Percentiles rank a stretch among this genome's conserved stretches.
These are phyloP conservation scores for Saturnia japonica DNA, from an alignment of 2,888 invertebrate genomes.

Conservation along the genomic window DNA sequence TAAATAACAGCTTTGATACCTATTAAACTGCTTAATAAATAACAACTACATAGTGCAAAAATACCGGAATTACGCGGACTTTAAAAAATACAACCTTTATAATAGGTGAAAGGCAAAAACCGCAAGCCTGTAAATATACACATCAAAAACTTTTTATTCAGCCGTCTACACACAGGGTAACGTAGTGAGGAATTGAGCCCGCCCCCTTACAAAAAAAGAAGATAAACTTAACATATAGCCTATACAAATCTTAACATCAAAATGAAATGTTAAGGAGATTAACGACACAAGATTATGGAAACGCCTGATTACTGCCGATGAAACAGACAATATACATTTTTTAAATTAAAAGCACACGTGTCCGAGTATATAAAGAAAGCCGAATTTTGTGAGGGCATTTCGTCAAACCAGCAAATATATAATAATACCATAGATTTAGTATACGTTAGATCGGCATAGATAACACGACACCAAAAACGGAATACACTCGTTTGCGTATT, in stretches of 20 bases:
- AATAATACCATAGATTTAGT: no score
- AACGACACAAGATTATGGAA: slow-evolving; percentile 46
- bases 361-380: slow-evolving; percentile 24
- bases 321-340: background rate
- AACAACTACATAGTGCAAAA: background rate
- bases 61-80: background rate
- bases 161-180: slow-evolving; percentile 20
- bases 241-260: slow-evolving; percentile 59
- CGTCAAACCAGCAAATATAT: slow-evolving; percentile 23
- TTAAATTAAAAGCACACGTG: slow-evolving; percentile 37
- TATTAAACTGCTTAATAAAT: background rate
- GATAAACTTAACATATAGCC: slow-evolving; percentile 62
- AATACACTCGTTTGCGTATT: no score
- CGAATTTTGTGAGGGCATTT: slow-evolving; percentile 24
- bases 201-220: slow-evolving; percentile 68
- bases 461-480: no score
- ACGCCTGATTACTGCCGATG: slow-evolving; percentile 48
- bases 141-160: slow-evolving; percentile 25
- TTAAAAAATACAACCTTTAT: slow-evolving; percentile 3
- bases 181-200: slow-evolving; percentile 70
- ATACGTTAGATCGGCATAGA: no score
- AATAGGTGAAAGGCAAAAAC: slow-evolving; percentile 35
- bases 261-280: slow-evolving; percentile 51
- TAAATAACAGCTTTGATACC: no score
- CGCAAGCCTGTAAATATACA: slow-evolving; percentile 33